A percentile compares a stretch with the other conserved stretches of the same genome.
Evolutionary conservation across 2,888 invertebrate genomes (phyloP).

Genomic region (Leptinotarsa peninsularis): DNA sequence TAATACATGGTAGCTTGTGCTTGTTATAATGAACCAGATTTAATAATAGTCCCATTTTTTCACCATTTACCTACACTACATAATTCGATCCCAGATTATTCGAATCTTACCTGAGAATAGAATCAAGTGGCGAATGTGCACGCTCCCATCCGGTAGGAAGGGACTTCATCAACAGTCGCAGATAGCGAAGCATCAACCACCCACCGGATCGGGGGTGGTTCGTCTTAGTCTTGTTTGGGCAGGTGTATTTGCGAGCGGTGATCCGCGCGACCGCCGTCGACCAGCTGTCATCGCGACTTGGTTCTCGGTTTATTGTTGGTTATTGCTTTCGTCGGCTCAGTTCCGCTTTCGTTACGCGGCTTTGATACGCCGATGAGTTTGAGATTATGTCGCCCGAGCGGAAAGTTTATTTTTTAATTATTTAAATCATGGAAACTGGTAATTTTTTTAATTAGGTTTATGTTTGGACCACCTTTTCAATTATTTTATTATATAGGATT

Average conservation of each 20-base stretch:
- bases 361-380: slow-evolving; percentile 19
- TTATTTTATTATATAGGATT: no score
- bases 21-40: no score
- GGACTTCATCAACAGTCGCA: not conserved
- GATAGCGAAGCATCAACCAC: slow-evolving; percentile 7
- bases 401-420: slow-evolving; percentile 32
- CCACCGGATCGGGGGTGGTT: slow-evolving; percentile 26
- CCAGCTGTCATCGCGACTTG: slow-evolving; percentile 61
- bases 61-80: no score
- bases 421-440: slow-evolving; percentile 32
- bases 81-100: not conserved
- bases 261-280: slow-evolving; percentile 59
- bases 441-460: not conserved
- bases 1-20: no score
- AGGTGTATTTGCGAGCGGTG: slow-evolving; percentile 64
- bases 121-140: slow-evolving; percentile 5
- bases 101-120: not conserved
- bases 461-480: no score
- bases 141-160: slow-evolving; percentile 6
- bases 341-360: slow-evolving; percentile 11
- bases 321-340: slow-evolving; percentile 15
- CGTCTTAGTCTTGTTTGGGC: slow-evolving; percentile 59
- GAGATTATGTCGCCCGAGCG: slow-evolving; percentile 28
- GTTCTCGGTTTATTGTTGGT: slow-evolving; percentile 14
- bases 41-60: no score